These are phyloP conservation scores for Crotophaga sulcirostris DNA, from an alignment of 2,113 vertebrate species.

Conservation along the genomic window DNA sequence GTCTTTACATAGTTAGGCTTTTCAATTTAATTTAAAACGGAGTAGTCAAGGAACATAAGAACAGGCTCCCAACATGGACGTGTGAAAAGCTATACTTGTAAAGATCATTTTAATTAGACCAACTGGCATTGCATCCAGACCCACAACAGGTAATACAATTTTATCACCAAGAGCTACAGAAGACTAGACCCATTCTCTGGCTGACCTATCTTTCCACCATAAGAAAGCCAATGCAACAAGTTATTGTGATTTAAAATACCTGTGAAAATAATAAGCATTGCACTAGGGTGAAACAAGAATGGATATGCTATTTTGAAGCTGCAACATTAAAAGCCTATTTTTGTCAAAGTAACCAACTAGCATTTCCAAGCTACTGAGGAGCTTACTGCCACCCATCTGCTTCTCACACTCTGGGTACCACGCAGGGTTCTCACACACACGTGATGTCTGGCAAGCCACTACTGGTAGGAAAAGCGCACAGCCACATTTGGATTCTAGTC, in stretches of 20 bases:
- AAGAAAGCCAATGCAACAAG: neutral
- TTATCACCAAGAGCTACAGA: neutral
- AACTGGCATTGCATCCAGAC: neutral
- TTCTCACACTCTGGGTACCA: neutral
- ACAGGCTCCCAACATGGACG: neutral
- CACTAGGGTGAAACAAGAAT: neutral
- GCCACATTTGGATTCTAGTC: neutral
- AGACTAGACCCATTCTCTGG: neutral
- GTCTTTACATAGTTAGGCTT: neutral
- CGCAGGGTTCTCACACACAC: accelerated
- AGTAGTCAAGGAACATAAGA: neutral
- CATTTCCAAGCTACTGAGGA: neutral
- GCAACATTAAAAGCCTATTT: neutral
- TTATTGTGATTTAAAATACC: neutral
- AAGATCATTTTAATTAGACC: neutral
- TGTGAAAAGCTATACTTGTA: neutral
- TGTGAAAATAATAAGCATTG: neutral
- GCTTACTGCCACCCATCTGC: neutral
- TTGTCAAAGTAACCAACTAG: neutral
- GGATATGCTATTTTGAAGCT: neutral
- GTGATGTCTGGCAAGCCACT: neutral
- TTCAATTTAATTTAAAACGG: neutral
- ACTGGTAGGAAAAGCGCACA: neutral
- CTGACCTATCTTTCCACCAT: neutral
- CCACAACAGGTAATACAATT: neutral